phyloP scores from a whole-genome alignment of 2,888 invertebrate genomes.

The Plusia festucae region DNA sequence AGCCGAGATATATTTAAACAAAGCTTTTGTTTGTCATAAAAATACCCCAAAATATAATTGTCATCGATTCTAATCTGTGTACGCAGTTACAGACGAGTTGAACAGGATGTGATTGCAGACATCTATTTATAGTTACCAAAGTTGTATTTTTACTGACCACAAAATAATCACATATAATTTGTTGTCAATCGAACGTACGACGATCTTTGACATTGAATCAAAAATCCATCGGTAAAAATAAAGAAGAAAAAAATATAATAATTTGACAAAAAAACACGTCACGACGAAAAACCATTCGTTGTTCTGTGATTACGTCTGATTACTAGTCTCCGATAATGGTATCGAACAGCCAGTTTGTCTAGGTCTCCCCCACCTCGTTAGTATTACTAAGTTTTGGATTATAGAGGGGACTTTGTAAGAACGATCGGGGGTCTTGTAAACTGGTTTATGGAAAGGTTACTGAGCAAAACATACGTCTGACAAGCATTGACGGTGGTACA shows the following conservation, averaged over 20 bases:
- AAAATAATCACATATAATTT: conserved; percentile 77
- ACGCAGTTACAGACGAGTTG: conserved; percentile 55
- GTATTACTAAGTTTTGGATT: conserved; percentile 24
- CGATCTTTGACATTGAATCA: conserved; percentile 85
- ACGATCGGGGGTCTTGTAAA: conserved; percentile 59
- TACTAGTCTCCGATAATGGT: conserved; percentile 84
- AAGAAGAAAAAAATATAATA: conserved; percentile 69
- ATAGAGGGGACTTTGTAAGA: conserved; percentile 52
- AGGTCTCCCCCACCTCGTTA: conserved; percentile 65
- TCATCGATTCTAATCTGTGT: conserved; percentile 46
- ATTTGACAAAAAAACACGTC: conserved; percentile 79
- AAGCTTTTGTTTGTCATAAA: conserved; percentile 14
- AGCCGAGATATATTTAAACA: neutral
- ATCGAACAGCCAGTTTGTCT: conserved; percentile 62
- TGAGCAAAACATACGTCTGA: conserved; percentile 78
- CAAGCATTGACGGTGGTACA: conserved; percentile 82
- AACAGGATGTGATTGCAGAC: conserved; percentile 65
- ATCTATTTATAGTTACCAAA: conserved; percentile 64
- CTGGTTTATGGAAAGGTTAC: conserved; percentile 76
- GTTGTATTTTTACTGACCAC: conserved; percentile 62
- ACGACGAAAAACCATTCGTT: conserved; percentile 81
- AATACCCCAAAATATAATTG: conserved; percentile 34
- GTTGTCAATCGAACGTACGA: conserved; percentile 84
- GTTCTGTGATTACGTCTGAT: conserved; percentile 83
- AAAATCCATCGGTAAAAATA: conserved; percentile 70